Conservation (phyloP, 2,113 vertebrate species). For the Willisornis vidua region DNA sequence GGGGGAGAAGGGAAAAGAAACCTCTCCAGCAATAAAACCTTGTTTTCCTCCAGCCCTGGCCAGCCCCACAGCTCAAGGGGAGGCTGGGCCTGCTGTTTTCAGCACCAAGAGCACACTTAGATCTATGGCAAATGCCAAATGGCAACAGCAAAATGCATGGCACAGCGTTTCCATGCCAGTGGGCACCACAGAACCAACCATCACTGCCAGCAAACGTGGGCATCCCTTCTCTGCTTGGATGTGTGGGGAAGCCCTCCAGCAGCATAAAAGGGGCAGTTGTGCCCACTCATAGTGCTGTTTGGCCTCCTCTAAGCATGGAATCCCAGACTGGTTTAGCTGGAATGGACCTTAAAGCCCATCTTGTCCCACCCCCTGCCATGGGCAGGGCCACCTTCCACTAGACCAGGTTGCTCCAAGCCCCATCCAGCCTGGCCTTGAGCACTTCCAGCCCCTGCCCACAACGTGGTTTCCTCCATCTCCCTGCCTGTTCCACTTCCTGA, state of each 20-base stretch:
- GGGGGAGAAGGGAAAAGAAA: not conserved
- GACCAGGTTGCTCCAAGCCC: not conserved
- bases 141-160: rapidly evolving
- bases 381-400: not conserved
- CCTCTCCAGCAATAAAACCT: constrained; percentile 26
- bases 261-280: rapidly evolving
- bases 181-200: not conserved
- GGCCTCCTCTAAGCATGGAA: not conserved
- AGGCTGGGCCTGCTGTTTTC: not conserved
- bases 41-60: not conserved
- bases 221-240: not conserved
- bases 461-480: too few species aligned
- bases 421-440: not conserved
- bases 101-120: not conserved
- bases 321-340: not conserved
- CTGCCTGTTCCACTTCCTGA: not conserved
- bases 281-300: not conserved
- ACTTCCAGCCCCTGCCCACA: not conserved
- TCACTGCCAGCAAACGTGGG: not conserved
- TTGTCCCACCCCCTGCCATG: not conserved
- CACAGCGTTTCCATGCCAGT: not conserved
- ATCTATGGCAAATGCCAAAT: not conserved
- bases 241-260: not conserved
- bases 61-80: not conserved
- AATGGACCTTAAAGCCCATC: not conserved